phyloP scores from a whole-genome alignment of 2,888 invertebrate genomes.

The Leptinotarsa haldemani region DNA sequence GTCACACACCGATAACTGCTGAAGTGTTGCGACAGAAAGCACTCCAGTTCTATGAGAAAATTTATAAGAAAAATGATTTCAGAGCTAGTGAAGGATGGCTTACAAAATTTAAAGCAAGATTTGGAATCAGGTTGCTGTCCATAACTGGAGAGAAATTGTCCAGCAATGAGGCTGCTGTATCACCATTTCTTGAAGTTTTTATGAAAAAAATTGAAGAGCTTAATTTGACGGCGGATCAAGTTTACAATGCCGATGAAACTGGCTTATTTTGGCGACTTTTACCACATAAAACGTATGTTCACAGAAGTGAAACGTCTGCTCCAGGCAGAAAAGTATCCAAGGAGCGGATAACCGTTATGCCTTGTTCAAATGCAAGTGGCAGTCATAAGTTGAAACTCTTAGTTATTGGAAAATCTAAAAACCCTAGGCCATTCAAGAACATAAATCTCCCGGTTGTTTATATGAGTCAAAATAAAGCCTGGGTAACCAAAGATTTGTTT shows the following conservation, averaged over 20 bases:
- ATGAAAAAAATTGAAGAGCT: slow-evolving; percentile 37
- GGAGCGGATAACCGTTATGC: too few relatives aligned
- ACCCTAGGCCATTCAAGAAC: too few relatives aligned
- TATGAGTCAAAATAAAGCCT: too few relatives aligned
- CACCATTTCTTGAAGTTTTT: slow-evolving; percentile 50
- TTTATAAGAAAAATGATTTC: slow-evolving; percentile 27
- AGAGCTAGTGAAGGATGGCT: slow-evolving; percentile 43
- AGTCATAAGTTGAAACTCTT: too few relatives aligned
- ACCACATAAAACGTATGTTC: too few relatives aligned
- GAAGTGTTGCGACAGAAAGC: neutral
- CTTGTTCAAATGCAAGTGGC: too few relatives aligned
- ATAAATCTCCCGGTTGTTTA: too few relatives aligned
- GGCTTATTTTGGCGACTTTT: too few relatives aligned
- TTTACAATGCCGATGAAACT: too few relatives aligned
- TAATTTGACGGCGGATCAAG: neutral
- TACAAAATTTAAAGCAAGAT: slow-evolving; percentile 40
- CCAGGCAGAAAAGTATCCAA: too few relatives aligned
- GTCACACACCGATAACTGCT: slow-evolving; percentile 1
- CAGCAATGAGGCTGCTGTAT: slow-evolving; percentile 37
- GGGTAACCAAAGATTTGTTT: neutral
- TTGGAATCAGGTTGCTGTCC: slow-evolving; percentile 40
- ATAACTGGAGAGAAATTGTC: slow-evolving; percentile 44
- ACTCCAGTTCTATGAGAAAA: neutral
- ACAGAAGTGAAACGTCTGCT: too few relatives aligned
- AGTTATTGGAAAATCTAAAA: too few relatives aligned